Percentiles rank a stretch among this genome's conserved stretches.
phyloP scores from a whole-genome alignment of 2,113 vertebrate species.

The Lucifuga dentata region DNA sequence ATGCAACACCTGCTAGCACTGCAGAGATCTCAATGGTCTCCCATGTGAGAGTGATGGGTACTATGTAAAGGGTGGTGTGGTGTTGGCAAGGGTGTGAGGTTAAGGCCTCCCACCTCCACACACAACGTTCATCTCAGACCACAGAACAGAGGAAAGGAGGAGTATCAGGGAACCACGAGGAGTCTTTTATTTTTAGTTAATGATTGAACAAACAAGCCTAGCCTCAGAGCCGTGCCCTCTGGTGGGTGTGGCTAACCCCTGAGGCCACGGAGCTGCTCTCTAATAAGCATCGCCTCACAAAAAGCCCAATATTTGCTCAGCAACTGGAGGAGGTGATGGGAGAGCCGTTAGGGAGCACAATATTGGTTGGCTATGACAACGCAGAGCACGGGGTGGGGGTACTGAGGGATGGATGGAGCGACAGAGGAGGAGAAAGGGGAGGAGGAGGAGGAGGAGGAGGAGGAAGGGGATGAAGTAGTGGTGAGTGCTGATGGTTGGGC shows the following conservation, averaged over 20 bases:
- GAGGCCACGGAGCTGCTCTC: slow-evolving; percentile 73
- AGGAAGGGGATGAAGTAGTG: slow-evolving; percentile 55
- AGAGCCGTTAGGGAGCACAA: slow-evolving; percentile 57
- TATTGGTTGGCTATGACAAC: slow-evolving; percentile 67
- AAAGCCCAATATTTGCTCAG: slow-evolving; percentile 73
- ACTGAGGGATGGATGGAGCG: slow-evolving; percentile 39
- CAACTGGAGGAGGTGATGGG: slow-evolving; percentile 59
- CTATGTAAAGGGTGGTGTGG: slow-evolving; percentile 38
- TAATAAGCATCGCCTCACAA: slow-evolving; percentile 79
- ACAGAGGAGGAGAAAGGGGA: slow-evolving; percentile 22
- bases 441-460: slow-evolving; percentile 1
- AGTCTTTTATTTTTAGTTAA: slow-evolving; percentile 86
- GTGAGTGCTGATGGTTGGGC: slow-evolving; percentile 68
- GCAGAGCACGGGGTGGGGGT: slow-evolving; percentile 25
- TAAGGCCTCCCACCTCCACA: slow-evolving; percentile 33
- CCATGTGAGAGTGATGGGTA: slow-evolving; percentile 41
- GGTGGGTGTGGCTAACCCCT: slow-evolving; percentile 78
- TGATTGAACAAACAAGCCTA: slow-evolving; percentile 82
- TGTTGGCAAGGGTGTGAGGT: slow-evolving; percentile 35
- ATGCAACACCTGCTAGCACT: slow-evolving; percentile 72
- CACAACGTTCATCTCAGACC: slow-evolving; percentile 62
- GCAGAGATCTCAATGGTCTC: slow-evolving; percentile 55
- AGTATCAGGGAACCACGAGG: slow-evolving; percentile 63
- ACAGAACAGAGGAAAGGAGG: slow-evolving; percentile 40
- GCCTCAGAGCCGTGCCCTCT: slow-evolving; percentile 71